These are phyloP conservation scores for Pagetopsis macropterus DNA, from an alignment of 2,797 vertebrate species.

Conservation along the genomic window DNA sequence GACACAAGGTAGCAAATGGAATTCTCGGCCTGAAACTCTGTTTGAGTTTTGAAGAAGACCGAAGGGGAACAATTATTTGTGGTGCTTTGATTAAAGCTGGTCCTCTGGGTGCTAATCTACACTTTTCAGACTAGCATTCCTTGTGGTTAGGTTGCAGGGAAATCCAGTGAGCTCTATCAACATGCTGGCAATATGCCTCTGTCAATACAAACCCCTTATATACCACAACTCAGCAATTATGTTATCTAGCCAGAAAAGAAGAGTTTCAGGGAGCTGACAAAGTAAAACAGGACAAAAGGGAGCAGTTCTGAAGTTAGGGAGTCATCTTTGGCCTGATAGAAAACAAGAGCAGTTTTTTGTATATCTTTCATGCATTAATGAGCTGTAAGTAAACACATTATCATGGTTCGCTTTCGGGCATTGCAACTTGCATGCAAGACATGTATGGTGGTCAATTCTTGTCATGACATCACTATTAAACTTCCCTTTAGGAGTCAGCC, in stretches of 20 bases:
- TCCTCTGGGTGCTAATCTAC: conserved; percentile 32
- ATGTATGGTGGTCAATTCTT: conserved; percentile 8
- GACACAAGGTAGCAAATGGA: background rate
- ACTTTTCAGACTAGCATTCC: conserved; percentile 43
- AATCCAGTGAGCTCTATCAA: conserved; percentile 45
- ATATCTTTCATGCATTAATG: conserved; percentile 14
- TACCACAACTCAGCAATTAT: conserved; percentile 34
- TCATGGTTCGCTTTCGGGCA: conserved; percentile 9
- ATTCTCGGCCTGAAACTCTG: background rate
- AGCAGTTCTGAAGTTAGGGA: conserved; percentile 19
- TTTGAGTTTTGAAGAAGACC: conserved; percentile 5
- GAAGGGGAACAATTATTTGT: background rate
- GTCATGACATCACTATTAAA: conserved; percentile 20
- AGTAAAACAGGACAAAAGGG: conserved; percentile 24
- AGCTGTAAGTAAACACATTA: conserved; percentile 20
- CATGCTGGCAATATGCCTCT: conserved; percentile 58
- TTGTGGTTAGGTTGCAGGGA: conserved; percentile 34
- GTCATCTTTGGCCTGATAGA: conserved; percentile 28
- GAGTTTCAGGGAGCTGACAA: conserved; percentile 37
- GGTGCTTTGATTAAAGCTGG: conserved; percentile 9
- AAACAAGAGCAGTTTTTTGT: conserved; percentile 25
- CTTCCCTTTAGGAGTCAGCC: conserved; percentile 10
- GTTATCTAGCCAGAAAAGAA: conserved; percentile 34
- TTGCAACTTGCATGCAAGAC: conserved; percentile 15
- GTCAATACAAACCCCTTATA: conserved; percentile 56